Base-by-base conservation (phyloP, 1,140 invertebrate genomes). In the Homalodisca vitripennis region DNA sequence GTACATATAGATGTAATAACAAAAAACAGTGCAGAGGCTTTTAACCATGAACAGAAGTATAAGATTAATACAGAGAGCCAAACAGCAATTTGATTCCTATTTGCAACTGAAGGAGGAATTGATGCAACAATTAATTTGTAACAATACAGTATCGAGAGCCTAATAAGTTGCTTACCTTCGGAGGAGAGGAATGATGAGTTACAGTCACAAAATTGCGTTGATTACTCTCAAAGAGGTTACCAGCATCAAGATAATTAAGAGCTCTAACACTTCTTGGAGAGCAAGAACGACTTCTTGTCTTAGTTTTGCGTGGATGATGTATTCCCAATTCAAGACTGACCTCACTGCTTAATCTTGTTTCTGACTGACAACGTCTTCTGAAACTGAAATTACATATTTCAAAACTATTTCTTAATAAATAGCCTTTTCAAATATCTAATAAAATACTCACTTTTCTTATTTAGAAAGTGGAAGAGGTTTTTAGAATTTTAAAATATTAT, bases 141-240 rank as follows among this genome's bases (percentile, higher is more conserved):
- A n/a, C n/a, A n/a, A n/a, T n/a, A n/a, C n/a, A n/a, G n/a, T n/a
- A n/a, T n/a, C n/a, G n/a, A n/a, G n/a, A n/a, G n/a, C n/a, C n/a
- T n/a, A n/a, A n/a, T n/a, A n/a, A n/a, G 34, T 12, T 14, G 6
- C 22, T 60, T 27, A 60, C 55, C 26, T 60, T 26, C 13, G 55
- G 55, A 26, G 55, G 24, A 13, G 22, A 27, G 2, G 55, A 60
- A 24, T 60, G 55, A 24, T 60, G 55, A 27, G 55, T 60, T 10
- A 60, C 55, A 10, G 12, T 60, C 2, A 60, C 55, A 60, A 13
- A 27, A n/a, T 24, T 60, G 12, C 24, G 22, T 27, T 60, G 55
- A 60, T 60, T 60, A 30, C 55, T 60, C n/a, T 60, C 55, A n/a
- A 27, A 60, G 13, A 60, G 10, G 29, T 60, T 60, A 12, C 55